Base-by-base conservation (phyloP, 2,797 vertebrate genomes). In the Mus spretus region DNA sequence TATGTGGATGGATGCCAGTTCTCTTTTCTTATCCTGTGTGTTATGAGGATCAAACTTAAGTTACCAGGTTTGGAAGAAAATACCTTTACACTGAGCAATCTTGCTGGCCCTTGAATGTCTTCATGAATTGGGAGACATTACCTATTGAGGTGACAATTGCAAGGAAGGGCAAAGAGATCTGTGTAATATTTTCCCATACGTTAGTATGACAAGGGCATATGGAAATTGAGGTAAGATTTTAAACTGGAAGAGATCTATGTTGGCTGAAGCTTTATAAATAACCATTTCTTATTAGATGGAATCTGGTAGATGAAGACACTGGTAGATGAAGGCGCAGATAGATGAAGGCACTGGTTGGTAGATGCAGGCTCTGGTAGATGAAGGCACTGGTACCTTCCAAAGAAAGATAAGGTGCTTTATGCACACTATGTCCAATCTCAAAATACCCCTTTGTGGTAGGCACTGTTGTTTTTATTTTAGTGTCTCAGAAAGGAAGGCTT, bases 181-280 rank as follows among this genome's bases (percentile, higher is more conserved):
- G 1, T 15, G 13, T 85, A 40, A 81, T 26, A 44, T 78, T 92
- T 75, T 82, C 3, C 17, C 8, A 10, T 22, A 70, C 89, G 85
- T 80, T 85, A 81, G 47, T 10, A 75, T 83, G 80, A 59, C 57
- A 94, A 9, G 40, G 22, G 80, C 19, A 40, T 82, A 50, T 78
- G 26, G 15, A 93, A 85, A 31, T 82, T 47, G 89, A 97, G 93
- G 93, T 78, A 26, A 6, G 77, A 13, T 88, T 59, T 59, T 47
- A 85, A 86, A 40, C 24, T 92, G 40, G 55, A 87, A 96, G 44
- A 50, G 6, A 17, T 59, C 59, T 47, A 44, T 95, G 57, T 94
- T 90, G 19, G 10, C 44, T 96, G 78, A 92, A 55, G 47, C 19
- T 61, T 96, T 97, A 86, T 75, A 95, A 91, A 91, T 89, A 91